Evolutionary conservation across 2,113 vertebrate species (phyloP).

Genomic region (Channa maculata): DNA sequence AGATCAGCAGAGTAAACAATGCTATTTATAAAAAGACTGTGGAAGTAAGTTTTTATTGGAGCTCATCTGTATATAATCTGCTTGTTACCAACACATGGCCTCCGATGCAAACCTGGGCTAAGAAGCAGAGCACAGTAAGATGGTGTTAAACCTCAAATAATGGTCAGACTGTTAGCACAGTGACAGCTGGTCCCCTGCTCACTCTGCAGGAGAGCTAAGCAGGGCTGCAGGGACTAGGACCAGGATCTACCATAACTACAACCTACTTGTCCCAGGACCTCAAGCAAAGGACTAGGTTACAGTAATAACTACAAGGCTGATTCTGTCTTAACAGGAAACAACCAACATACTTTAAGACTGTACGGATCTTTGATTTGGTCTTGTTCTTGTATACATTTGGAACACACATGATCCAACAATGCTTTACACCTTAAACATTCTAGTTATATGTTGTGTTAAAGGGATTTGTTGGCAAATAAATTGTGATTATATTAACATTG

Average conservation of each 20-base stretch:
- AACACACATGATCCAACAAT: too few species aligned
- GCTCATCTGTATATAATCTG: too few species aligned
- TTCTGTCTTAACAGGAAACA: neutral
- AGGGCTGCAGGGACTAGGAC: neutral
- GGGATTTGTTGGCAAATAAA: too few species aligned
- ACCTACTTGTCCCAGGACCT: neutral
- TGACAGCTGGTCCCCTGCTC: conserved; percentile 57
- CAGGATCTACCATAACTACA: neutral
- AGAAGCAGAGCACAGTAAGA: conserved; percentile 53
- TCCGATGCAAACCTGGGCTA: conserved; percentile 35
- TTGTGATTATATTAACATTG: too few species aligned
- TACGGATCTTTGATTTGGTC: too few species aligned
- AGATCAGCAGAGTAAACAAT: too few species aligned
- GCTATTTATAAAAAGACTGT: too few species aligned
- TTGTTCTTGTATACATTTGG: too few species aligned
- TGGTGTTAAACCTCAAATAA: conserved; percentile 51
- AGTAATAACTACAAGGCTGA: neutral
- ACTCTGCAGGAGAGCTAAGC: conserved; percentile 29
- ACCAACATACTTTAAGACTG: neutral
- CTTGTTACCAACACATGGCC: too few species aligned
- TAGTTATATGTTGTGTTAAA: too few species aligned
- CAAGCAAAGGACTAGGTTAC: neutral
- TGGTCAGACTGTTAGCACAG: conserved; percentile 32
- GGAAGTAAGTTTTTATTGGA: too few species aligned
- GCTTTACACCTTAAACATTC: too few species aligned